Conservation (phyloP, 64 coral and sea anemone species). For the Pocillopora damicornis region DNA sequence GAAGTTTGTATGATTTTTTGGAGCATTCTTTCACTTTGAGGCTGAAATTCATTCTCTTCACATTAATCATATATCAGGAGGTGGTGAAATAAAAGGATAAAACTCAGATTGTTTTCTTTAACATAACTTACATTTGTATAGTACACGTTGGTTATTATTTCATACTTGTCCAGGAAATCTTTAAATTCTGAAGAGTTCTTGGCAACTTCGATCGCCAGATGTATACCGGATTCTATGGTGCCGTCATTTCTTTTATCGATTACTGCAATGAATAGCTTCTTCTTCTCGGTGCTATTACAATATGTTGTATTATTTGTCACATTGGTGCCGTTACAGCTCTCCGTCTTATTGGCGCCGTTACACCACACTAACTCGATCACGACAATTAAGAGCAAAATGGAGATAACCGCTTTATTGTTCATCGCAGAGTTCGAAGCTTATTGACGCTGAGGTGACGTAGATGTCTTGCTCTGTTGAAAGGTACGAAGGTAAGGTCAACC, state of each 20-base stretch:
- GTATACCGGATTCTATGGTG: background rate
- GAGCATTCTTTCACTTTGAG: too few species aligned
- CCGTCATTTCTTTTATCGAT: background rate
- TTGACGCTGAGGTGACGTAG: background rate
- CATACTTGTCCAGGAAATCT: conserved; percentile 6
- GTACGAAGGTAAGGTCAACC: background rate
- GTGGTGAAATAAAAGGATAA: too few species aligned
- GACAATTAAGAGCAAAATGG: background rate
- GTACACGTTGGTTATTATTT: background rate
- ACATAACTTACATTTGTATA: background rate
- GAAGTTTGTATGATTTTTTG: too few species aligned
- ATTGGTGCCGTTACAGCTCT: too few species aligned
- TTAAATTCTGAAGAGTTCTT: background rate
- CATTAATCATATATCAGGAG: too few species aligned
- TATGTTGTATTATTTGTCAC: too few species aligned
- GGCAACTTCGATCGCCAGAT: background rate
- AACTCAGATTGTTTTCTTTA: background rate
- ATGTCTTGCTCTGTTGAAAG: background rate
- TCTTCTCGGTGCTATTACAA: background rate
- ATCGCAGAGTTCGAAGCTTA: background rate
- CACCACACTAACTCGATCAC: background rate
- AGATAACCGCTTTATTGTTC: background rate
- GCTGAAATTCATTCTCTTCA: too few species aligned
- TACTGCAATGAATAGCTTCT: background rate
- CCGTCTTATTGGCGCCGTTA: background rate